phyloP scores from a whole-genome alignment of 2,888 invertebrate species.

The Fragum sueziense region DNA sequence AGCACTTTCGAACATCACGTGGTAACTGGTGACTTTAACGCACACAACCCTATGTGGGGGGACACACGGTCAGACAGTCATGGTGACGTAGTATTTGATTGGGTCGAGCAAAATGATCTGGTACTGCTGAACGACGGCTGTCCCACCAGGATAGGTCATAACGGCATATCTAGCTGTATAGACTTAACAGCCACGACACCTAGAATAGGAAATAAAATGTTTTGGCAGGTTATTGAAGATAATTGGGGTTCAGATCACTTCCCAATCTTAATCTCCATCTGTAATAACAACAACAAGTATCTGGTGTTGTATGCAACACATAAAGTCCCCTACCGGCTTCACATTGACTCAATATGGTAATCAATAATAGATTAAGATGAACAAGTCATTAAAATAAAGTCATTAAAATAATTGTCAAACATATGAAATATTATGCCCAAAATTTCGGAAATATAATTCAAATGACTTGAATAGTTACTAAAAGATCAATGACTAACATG shows the following conservation, averaged over 20 bases:
- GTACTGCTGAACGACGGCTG: neutral
- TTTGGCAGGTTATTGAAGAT: neutral
- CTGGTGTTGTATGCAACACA: too few species aligned
- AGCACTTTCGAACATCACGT: neutral
- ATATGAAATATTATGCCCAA: too few species aligned
- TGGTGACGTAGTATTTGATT: neutral
- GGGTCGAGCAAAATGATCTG: slow-evolving; percentile 1
- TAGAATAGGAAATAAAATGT: neutral
- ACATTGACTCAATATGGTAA: neutral
- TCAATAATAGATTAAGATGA: too few species aligned
- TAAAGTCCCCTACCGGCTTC: too few species aligned
- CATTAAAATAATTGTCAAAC: too few species aligned
- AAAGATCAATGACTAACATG: too few species aligned
- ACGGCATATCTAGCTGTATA: neutral
- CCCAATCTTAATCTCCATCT: slow-evolving; percentile 6
- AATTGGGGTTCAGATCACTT: neutral
- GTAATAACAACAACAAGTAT: too few species aligned
- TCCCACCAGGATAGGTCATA: slow-evolving; percentile 9
- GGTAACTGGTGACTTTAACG: slow-evolving; percentile 1
- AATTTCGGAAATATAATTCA: too few species aligned
- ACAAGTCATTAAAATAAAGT: too few species aligned
- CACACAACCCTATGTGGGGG: too few species aligned
- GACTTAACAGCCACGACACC: neutral
- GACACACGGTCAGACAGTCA: neutral
- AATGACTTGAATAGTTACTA: too few species aligned